phyloP scores from a whole-genome alignment of 2,797 vertebrate species.

The Mastacembelus armatus region DNA sequence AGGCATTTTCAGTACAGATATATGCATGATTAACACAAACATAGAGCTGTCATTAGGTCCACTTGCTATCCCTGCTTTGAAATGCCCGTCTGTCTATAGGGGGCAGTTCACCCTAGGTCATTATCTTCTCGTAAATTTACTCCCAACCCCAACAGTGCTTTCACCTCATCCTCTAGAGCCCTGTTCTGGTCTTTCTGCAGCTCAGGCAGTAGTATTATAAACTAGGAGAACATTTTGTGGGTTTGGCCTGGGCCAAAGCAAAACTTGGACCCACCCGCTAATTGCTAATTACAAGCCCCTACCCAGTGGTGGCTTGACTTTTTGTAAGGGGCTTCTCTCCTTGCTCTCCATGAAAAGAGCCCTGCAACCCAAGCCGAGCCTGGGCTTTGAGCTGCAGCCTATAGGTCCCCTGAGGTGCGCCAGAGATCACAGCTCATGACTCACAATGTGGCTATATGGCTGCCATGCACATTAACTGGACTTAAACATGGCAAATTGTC shows the following conservation, averaged over 20 bases:
- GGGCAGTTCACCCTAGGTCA: constrained; percentile 71
- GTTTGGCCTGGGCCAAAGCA: constrained; percentile 83
- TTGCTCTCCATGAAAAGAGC: constrained; percentile 75
- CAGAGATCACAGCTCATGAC: constrained; percentile 78
- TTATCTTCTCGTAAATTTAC: constrained; percentile 81
- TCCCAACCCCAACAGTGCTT: constrained; percentile 63
- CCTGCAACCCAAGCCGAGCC: constrained; percentile 77
- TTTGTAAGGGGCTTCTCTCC: constrained; percentile 85
- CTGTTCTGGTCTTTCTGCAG: constrained; percentile 70
- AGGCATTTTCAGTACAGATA: constrained; percentile 1
- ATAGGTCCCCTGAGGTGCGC: constrained; percentile 77
- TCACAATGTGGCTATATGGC: constrained; percentile 75
- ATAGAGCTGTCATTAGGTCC: constrained; percentile 54
- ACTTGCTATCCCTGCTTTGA: constrained; percentile 69
- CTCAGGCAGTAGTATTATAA: constrained; percentile 82
- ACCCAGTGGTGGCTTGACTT: constrained; percentile 84
- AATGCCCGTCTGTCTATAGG: constrained; percentile 55
- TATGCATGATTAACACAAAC: constrained; percentile 18
- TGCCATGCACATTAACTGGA: constrained; percentile 74
- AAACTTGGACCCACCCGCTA: constrained; percentile 87
- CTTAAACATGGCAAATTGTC: constrained; percentile 69
- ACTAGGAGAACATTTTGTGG: constrained; percentile 87
- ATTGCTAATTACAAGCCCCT: constrained; percentile 90
- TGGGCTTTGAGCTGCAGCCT: constrained; percentile 72
- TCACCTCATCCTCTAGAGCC: constrained; percentile 73